Evolutionary conservation across 2,113 vertebrate genomes (phyloP).

Genomic region (Forbesichthys papilliferus): DNA sequence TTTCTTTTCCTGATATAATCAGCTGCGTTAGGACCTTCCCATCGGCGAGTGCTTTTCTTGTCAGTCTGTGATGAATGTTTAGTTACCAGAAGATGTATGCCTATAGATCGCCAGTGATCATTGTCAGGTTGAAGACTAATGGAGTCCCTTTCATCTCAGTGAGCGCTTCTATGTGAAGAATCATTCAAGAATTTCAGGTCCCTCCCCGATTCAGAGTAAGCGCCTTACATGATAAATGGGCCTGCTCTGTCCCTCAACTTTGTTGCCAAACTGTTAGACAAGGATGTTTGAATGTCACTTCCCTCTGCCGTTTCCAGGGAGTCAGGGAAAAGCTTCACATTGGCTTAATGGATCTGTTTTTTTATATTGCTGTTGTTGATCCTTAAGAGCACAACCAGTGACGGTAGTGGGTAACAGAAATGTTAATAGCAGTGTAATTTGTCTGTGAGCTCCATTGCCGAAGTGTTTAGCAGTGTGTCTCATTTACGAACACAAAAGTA

Average conservation of each 20-base stretch:
- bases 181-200: constrained; percentile 76
- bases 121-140: constrained; percentile 83
- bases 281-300: constrained; percentile 43
- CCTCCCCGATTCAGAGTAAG: constrained; percentile 60
- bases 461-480: constrained; percentile 11
- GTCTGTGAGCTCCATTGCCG: constrained; percentile 20
- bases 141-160: constrained; percentile 74
- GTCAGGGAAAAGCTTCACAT: constrained; percentile 4
- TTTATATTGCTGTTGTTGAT: constrained; percentile 17
- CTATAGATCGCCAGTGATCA: constrained; percentile 82
- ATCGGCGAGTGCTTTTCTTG: constrained; percentile 72
- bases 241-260: constrained; percentile 32
- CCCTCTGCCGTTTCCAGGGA: constrained; percentile 1
- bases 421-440: constrained; percentile 46
- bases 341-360: background rate
- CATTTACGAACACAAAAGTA: background rate
- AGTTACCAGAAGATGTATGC: constrained; percentile 82
- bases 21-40: constrained; percentile 74
- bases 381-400: constrained; percentile 39
- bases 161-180: constrained; percentile 74
- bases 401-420: constrained; percentile 44
- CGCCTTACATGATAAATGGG: constrained; percentile 54
- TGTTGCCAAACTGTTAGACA: constrained; percentile 41
- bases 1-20: constrained; percentile 78
- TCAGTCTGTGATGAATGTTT: constrained; percentile 84